Conservation (phyloP, 35 echinoderm and acorn worm genomes). For the Nesometra sesokonis region DNA sequence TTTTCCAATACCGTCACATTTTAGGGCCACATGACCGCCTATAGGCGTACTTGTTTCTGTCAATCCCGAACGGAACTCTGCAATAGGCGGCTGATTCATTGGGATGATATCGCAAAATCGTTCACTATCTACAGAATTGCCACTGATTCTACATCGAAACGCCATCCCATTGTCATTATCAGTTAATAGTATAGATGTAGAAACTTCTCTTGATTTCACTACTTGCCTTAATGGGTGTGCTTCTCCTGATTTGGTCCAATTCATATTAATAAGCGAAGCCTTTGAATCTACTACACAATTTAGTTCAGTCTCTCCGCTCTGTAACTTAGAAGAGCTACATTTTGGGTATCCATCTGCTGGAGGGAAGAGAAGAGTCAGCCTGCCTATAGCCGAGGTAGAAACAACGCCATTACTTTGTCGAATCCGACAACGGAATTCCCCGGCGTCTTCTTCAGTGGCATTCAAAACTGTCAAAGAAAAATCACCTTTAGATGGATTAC, state of each 20-base stretch:
- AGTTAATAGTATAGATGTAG: not conserved
- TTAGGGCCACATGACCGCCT: not conserved
- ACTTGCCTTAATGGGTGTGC: not conserved
- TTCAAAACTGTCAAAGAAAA: not conserved
- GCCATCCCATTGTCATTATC: not conserved
- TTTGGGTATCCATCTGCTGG: not conserved
- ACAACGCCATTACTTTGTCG: not conserved
- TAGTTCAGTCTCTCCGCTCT: not conserved
- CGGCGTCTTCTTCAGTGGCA: not conserved
- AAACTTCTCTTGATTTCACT: not conserved
- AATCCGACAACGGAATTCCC: not conserved
- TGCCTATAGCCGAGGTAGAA: not conserved
- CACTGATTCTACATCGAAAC: not conserved
- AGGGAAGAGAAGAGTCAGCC: not conserved
- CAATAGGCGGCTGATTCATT: not conserved
- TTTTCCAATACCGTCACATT: not conserved
- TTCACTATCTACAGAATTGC: not conserved
- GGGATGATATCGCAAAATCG: not conserved
- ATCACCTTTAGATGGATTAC: not conserved
- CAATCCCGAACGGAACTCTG: not conserved
- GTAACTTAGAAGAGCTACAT: not conserved
- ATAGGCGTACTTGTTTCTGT: not conserved
- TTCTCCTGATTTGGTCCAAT: not conserved
- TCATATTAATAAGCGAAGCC: not conserved
- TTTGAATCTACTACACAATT: not conserved